Evolutionary conservation across 2,113 vertebrate species (phyloP), one percentile per base, ranked within the genome.

Genomic region (Ranitomeya imitator): DNA sequence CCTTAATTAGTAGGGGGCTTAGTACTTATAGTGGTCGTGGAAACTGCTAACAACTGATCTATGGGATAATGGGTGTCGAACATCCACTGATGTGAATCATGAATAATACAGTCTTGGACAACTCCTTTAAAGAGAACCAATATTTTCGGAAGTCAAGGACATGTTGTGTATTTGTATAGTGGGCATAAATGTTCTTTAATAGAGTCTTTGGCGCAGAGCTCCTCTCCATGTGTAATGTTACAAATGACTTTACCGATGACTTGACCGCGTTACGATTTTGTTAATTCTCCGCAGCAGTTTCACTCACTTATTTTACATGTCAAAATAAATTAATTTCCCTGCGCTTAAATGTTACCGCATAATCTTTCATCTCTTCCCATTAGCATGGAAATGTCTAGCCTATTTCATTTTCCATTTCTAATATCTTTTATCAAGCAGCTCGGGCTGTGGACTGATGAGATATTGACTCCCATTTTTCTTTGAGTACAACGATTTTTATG

Each of bases 321-420:
- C 83, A 74, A 71, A 73, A n/a, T 85, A 74, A 85, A 85, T 85
- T 85, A 85, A 74, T 85, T 59, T 85, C 45, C 23, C 52, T 37
- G 67, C 18, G 67, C 71, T 59, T 76, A 76, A 85, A 85, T 74
- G 84, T 85, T 85, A 85, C 69, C 61, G 26, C 71, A 12, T 76
- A 74, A 85, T 85, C 69, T 67, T 59, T 85, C 84, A 74, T 57
- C 52, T 85, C 51, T 84, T 31, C 63, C 55, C 26, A 85, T 85
- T 85, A 74, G 84, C 84, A 76, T 85, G 84, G 37, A 85, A 85
- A 85, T 85, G 69, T 85, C 84, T 76, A 76, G 76, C 69, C 83
- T 74, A 85, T 60, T 85, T 57, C 55, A 85, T 85, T 85, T 85
- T 61, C 84, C 59, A n/a, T 85, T 85, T 85, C 84, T 85, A 85